Evolutionary conservation across 2,797 vertebrate species (phyloP).

Genomic region (Spea hammondii): DNA sequence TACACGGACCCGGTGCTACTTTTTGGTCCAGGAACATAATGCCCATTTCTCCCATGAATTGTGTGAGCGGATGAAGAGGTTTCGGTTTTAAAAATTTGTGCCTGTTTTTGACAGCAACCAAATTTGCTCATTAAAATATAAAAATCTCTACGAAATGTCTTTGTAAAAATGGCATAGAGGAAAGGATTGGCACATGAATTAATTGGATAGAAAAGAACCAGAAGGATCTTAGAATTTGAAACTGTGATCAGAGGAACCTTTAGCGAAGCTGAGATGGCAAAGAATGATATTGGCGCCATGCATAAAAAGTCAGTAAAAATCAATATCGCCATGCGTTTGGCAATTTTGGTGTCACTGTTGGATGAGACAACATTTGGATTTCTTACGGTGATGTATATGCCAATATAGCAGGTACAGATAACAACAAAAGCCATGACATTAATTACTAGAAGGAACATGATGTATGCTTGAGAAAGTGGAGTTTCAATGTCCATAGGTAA

Average conservation of each 20-base stretch:
- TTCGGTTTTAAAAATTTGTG: slow-evolving; percentile 89
- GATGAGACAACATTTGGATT: slow-evolving; percentile 80
- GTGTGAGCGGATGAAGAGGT: slow-evolving; percentile 78
- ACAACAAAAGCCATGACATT: slow-evolving; percentile 86
- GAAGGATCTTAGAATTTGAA: slow-evolving; percentile 89
- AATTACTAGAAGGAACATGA: slow-evolving; percentile 83
- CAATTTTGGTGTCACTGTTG: slow-evolving; percentile 83
- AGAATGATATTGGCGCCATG: slow-evolving; percentile 97
- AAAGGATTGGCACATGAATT: slow-evolving; percentile 97
- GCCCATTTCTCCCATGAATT: slow-evolving; percentile 71
- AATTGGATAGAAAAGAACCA: slow-evolving; percentile 95
- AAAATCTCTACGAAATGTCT: slow-evolving; percentile 89
- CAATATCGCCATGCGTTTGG: slow-evolving; percentile 92
- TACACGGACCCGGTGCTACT: slow-evolving; percentile 69
- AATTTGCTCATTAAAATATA: slow-evolving; percentile 87
- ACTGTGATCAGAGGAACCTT: slow-evolving; percentile 92
- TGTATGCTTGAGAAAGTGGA: slow-evolving; percentile 76
- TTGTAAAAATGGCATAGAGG: slow-evolving; percentile 94
- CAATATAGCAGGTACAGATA: slow-evolving; percentile 86
- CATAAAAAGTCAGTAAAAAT: slow-evolving; percentile 97
- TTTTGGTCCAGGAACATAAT: slow-evolving; percentile 71
- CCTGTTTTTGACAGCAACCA: slow-evolving; percentile 83
- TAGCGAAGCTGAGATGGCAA: slow-evolving; percentile 89
- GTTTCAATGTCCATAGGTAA: slow-evolving; percentile 96
- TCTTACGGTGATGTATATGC: slow-evolving; percentile 88